Conservation (phyloP, 2,113 vertebrate species). For the Gymnogyps californianus region DNA sequence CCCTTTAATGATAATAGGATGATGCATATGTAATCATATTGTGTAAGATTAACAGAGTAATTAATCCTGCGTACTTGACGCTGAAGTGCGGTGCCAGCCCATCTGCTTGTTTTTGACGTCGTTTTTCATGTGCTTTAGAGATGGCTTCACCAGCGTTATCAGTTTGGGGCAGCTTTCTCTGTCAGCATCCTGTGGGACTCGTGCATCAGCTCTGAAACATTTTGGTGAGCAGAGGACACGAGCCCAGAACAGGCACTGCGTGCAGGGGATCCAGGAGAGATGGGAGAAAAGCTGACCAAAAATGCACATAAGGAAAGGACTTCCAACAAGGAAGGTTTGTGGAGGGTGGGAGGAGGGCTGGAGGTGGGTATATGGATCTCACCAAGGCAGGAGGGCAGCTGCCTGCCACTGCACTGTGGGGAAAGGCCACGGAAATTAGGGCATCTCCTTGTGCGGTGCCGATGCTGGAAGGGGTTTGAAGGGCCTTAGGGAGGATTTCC, state of each 20-base stretch:
- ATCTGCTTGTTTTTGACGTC: not conserved
- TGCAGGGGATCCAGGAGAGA: not conserved
- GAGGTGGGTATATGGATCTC: not conserved
- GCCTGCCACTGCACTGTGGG: not conserved
- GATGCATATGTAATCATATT: not conserved
- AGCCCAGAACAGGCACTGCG: not conserved
- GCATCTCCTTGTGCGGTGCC: fast-evolving
- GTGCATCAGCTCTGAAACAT: not conserved
- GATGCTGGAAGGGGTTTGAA: not conserved
- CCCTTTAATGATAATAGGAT: not conserved
- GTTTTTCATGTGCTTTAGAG: not conserved
- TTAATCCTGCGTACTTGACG: not conserved
- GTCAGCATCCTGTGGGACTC: not conserved
- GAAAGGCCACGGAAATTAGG: not conserved
- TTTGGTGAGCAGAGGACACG: not conserved
- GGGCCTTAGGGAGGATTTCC: not conserved
- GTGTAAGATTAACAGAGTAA: not conserved
- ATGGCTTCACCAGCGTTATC: too few relatives aligned
- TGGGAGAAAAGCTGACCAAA: not conserved
- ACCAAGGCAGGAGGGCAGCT: not conserved
- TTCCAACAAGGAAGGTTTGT: not conserved
- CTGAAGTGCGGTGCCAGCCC: not conserved
- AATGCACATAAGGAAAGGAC: not conserved
- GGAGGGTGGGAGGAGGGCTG: not conserved
- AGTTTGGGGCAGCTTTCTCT: not conserved